Conservation (phyloP, 2,888 invertebrate species). For the Nomada lathburiana region DNA sequence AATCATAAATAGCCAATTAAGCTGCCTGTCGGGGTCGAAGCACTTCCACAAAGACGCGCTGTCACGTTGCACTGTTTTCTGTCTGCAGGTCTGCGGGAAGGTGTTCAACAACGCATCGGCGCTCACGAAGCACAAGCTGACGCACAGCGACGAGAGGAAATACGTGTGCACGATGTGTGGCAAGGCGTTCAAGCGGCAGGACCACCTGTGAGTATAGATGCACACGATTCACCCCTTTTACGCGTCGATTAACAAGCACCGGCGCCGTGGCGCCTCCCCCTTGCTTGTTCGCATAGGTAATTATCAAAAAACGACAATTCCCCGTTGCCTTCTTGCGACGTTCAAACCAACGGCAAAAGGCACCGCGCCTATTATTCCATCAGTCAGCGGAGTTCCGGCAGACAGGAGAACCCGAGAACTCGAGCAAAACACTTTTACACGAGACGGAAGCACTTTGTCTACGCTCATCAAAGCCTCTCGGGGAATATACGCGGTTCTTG, state of each 20-base stretch:
- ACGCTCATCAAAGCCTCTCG: slow-evolving; percentile 52
- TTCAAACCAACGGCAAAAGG: slow-evolving; percentile 2
- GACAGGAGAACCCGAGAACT: neutral
- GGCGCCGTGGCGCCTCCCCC: slow-evolving; percentile 10
- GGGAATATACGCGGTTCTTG: slow-evolving; percentile 19
- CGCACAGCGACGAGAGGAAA: slow-evolving; percentile 98
- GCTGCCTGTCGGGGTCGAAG: slow-evolving; percentile 20
- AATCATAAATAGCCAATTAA: slow-evolving; percentile 41
- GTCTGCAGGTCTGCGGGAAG: slow-evolving; percentile 94
- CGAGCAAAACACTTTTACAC: neutral
- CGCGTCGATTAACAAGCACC: slow-evolving; percentile 40
- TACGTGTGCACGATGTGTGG: slow-evolving; percentile 98
- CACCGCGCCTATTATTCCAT: too few species aligned
- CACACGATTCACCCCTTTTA: slow-evolving; percentile 44
- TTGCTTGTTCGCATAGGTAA: slow-evolving; percentile 6
- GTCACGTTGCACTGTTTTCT: slow-evolving; percentile 59
- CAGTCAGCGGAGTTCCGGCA: too few species aligned
- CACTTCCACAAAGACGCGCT: slow-evolving; percentile 37
- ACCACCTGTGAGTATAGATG: slow-evolving; percentile 94
- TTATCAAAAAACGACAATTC: slow-evolving; percentile 23
- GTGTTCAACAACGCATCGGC: slow-evolving; percentile 99
- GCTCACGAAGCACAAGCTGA: slow-evolving; percentile 97
- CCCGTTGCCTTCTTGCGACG: slow-evolving; percentile 1
- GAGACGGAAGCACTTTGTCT: slow-evolving; percentile 26
- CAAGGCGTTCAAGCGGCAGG: slow-evolving; percentile 99